A percentile compares a stretch with the other conserved stretches of the same genome.
These are phyloP conservation scores for Rostratula benghalensis DNA, from an alignment of 2,113 vertebrate species.

Conservation along the genomic window DNA sequence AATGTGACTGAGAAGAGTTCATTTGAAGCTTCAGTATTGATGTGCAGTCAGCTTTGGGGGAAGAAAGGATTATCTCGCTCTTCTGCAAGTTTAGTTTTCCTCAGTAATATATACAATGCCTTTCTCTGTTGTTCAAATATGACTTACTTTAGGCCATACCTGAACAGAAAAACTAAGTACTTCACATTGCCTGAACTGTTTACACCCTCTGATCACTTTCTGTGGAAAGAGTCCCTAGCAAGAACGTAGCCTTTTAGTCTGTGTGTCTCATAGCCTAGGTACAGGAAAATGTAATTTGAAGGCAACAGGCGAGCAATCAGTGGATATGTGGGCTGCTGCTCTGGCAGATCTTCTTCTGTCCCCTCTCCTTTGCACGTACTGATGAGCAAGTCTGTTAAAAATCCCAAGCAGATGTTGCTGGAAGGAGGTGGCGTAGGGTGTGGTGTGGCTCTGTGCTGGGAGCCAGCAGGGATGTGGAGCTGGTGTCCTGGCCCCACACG, in stretches of 20 bases:
- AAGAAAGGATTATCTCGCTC: not conserved
- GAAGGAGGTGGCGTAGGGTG: not conserved
- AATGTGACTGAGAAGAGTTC: not conserved
- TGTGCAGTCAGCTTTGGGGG: not conserved
- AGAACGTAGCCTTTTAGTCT: not conserved
- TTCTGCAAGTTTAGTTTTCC: not conserved
- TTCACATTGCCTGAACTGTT: not conserved
- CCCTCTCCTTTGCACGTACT: not conserved
- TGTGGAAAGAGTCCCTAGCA: not conserved
- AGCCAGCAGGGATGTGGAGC: not conserved
- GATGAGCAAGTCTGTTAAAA: slow-evolving; percentile 44
- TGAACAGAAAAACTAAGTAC: not conserved
- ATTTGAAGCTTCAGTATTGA: not conserved
- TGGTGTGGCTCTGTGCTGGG: not conserved
- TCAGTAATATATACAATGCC: not conserved
- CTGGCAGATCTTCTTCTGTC: not conserved
- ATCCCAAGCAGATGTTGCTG: slow-evolving; percentile 51
- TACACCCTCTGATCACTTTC: not conserved
- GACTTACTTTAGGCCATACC: not conserved
- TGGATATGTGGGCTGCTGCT: not conserved
- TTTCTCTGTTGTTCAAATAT: not conserved
- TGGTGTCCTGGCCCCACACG: not conserved
- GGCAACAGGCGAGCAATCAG: not conserved
- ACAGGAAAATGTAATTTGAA: not conserved
- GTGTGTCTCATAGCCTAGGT: not conserved